phyloP scores from a whole-genome alignment of 2,797 vertebrate genomes.

The Catostomus latipinnis region DNA sequence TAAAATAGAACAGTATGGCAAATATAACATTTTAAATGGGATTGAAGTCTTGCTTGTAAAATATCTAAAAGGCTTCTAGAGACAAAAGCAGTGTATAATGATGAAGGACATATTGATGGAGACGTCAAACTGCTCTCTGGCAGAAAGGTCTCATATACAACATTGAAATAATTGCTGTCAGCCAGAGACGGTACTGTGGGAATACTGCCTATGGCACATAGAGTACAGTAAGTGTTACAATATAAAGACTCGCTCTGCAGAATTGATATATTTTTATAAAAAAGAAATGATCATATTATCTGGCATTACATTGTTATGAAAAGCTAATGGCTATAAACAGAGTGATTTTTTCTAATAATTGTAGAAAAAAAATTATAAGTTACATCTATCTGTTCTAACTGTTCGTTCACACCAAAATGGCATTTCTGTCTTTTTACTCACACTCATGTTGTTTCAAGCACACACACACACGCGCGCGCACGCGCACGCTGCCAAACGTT shows the following conservation, averaged over 20 bases:
- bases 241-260: slow-evolving; percentile 34
- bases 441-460: neutral
- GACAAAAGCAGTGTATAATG: slow-evolving; percentile 23
- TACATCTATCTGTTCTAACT: neutral
- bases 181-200: slow-evolving; percentile 32
- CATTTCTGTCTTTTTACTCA: too few relatives aligned
- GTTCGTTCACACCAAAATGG: too few relatives aligned
- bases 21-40: slow-evolving; percentile 18
- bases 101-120: slow-evolving; percentile 31
- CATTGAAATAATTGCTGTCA: slow-evolving; percentile 50
- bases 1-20: neutral
- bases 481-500: too few relatives aligned
- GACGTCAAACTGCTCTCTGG: slow-evolving; percentile 29
- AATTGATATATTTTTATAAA: neutral
- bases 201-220: slow-evolving; percentile 39
- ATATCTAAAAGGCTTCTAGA: neutral
- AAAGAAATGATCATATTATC: slow-evolving; percentile 33
- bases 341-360: neutral
- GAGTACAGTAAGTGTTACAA: slow-evolving; percentile 42
- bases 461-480: too few relatives aligned
- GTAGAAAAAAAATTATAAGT: neutral
- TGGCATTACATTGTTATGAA: neutral
- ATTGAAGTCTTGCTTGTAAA: neutral
- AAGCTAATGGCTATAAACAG: neutral
- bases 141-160: slow-evolving; percentile 31